Conservation (phyloP, 2,797 vertebrate species). For the Cynopterus sphinx region DNA sequence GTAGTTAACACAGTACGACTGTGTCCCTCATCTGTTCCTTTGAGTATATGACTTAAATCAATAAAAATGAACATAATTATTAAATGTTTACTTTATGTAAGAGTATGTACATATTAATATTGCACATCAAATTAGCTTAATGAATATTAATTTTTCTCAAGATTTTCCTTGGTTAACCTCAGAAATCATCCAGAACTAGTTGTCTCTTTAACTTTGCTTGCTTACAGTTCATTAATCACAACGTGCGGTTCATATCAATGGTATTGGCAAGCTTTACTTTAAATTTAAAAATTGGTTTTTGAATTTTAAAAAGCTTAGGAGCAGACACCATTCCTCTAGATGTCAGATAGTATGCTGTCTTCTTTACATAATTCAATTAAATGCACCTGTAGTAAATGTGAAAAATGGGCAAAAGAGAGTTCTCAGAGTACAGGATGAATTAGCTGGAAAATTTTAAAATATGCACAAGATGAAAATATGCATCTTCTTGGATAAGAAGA, state of each 20-base stretch:
- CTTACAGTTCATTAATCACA: not conserved
- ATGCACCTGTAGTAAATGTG: slow-evolving; percentile 23
- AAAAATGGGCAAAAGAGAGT: not conserved
- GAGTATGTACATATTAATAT: not conserved
- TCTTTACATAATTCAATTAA: slow-evolving; percentile 55
- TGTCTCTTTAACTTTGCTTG: slow-evolving; percentile 12
- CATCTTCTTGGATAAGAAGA: not conserved
- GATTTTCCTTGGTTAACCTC: not conserved
- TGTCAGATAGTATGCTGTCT: not conserved
- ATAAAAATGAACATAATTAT: not conserved
- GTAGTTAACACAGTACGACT: not conserved
- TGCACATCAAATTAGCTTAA: not conserved
- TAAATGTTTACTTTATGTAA: not conserved
- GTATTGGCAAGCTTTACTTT: not conserved
- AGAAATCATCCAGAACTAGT: not conserved
- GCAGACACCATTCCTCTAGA: slow-evolving; percentile 10
- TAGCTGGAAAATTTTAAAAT: not conserved
- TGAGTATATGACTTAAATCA: not conserved
- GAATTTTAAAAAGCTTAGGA: slow-evolving; percentile 55
- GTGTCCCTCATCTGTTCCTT: not conserved
- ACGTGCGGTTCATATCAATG: not conserved
- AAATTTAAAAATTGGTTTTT: not conserved
- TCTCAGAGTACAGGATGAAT: not conserved
- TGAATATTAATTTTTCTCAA: not conserved
- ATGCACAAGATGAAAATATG: too few species aligned